Base-by-base conservation (phyloP, 2,888 invertebrate genomes). In the Drosophila nigricruria region DNA sequence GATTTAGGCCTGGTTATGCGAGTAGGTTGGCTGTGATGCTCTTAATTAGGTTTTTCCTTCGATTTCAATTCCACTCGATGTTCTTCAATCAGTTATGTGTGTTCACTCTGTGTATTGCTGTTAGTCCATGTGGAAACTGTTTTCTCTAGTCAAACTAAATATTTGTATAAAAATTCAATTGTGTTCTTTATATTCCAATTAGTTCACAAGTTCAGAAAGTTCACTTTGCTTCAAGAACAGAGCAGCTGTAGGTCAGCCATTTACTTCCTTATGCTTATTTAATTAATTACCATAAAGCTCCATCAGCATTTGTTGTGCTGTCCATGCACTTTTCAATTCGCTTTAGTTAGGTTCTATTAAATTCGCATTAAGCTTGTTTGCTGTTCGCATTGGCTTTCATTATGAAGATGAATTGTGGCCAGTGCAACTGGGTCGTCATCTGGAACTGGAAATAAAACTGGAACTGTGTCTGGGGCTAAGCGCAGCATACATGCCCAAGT, bases 41-140 rank as follows among this genome's bases (percentile, higher is more conserved):
- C 75, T 86, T 82, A 85, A 85, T 88, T 88, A 82, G 83, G 88
- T 82, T 85, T 82, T 81, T 79, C 64, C 66, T 73, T 82, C 67
- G 79, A 72, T 78, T 80, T 76, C 78, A 70, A 70, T 79, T 79
- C 71, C 43, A 18, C 40, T 57, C 45, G 56, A 70, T 27, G 20
- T 61, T 30, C 62, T 47, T 68, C 52, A 58, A 56, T 49, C 42
- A 43, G 47, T 16, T 23, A 16, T 8, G 18, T 34, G n/a, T n/a
- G n/a, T n/a, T n/a, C n/a, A n/a, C n/a, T n/a, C n/a, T 34, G 14
- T 14, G 34, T 14, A 34, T 34, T 36, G 2, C 6, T 36, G 16
- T 36, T 36, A 12, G 12, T n/a, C 47, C 8, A 27, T n/a, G 38
- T 36, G 36, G 0, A 38, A 38, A 38, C 5, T 6, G n/a, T n/a